Conservation (phyloP, 2,113 vertebrate genomes). For the Antechinus flavipes region DNA sequence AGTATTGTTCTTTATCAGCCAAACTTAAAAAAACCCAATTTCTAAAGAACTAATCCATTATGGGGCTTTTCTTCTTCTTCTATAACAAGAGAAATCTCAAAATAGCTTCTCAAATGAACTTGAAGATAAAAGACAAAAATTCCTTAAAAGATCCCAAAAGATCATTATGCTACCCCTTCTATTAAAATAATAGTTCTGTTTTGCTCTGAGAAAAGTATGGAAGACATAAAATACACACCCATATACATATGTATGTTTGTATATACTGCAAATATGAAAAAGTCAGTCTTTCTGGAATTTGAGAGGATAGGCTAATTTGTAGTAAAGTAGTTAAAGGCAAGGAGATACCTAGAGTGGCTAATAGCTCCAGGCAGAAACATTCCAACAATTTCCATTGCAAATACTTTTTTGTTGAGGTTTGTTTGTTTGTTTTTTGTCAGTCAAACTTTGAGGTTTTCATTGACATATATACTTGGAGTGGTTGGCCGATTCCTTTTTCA, state of each 20-base stretch:
- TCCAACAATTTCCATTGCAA: neutral
- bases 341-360: neutral
- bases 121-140: neutral
- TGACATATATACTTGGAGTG: neutral
- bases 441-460: neutral
- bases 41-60: neutral
- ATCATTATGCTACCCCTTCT: neutral
- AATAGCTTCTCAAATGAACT: neutral
- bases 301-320: neutral
- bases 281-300: neutral
- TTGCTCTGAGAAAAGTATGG: neutral
- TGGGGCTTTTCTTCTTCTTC: neutral
- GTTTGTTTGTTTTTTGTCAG: neutral
- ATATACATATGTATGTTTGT: neutral
- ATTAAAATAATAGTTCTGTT: neutral
- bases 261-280: neutral
- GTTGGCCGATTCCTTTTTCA: neutral
- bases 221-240: neutral
- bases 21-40: neutral
- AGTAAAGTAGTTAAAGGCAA: neutral
- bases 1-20: neutral
- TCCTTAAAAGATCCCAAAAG: neutral
- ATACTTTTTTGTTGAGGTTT: neutral
- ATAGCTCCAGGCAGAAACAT: neutral
- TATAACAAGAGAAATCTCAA: neutral